Evolutionary conservation across 2,888 invertebrate species (phyloP), one percentile per base, ranked within the genome.

Genomic region (Ecdyonurus torrentis): DNA sequence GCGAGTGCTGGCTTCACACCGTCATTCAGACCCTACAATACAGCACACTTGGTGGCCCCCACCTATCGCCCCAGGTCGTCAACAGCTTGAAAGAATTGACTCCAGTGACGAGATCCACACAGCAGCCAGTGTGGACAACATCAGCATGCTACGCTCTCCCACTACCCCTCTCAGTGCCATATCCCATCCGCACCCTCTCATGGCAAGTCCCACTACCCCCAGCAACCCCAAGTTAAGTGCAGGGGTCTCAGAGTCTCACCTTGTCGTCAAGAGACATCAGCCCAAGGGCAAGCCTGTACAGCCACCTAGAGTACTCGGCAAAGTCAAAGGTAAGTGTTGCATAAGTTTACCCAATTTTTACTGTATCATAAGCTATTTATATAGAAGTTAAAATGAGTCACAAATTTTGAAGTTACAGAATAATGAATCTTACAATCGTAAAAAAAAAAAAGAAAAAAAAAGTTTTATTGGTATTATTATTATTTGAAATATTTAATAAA

Each of bases 241-340:
- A 10, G 50, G 50, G 50, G 50, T 67, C 68, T 15, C 65, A 69
- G 25, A 67, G 69, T 59, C 64, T 66, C 22, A 50, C 63, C 60
- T 23, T 60, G 66, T 63, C 67, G 66, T 37, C 59, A 55, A 20
- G 22, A 55, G 55, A n/a, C n/a, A 22, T 5, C 55, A 55, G 22
- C 55, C 55, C 19, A 7, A 20, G 20, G 55, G 19, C 5, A 86
- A 86, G 69, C 85, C 87, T 1, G 85, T 89, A 18, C 81, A 86
- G 70, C 85, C 87, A 1, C 89, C 87, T 0, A 79, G 81, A 67
- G 81, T 86, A 23, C 22, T 55, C 19, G 55, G 55, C n/a, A 55
- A 55, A 55, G 55, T 22, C n/a, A 55, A 55, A 55, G 55, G 55
- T 20, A 55, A 5, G 22, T 20, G 5, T 37, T n/a, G n/a, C n/a